Evolutionary conservation across 2,113 vertebrate genomes (phyloP).

Genomic region (Phalacrocorax carbo): DNA sequence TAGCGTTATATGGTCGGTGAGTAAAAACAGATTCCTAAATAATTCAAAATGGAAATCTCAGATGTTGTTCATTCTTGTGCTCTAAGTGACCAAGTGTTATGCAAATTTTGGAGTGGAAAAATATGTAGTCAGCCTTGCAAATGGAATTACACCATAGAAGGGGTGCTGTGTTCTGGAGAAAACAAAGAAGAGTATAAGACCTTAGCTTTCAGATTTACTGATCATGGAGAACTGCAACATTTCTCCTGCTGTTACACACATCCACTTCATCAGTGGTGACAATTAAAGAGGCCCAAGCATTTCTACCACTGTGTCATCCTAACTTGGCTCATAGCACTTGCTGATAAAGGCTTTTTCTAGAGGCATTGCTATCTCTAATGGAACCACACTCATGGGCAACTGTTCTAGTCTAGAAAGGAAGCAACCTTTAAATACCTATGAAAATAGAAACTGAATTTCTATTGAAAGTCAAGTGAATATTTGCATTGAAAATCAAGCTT

Average conservation of each 20-base stretch:
- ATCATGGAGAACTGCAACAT: not conserved
- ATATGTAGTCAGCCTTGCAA: not conserved
- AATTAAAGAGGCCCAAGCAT: not conserved
- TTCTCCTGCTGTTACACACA: not conserved
- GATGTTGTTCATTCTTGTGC: not conserved
- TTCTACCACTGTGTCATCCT: not conserved
- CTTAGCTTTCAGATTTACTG: not conserved
- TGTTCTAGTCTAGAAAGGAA: not conserved
- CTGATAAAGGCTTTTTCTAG: not conserved
- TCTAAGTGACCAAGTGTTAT: not conserved
- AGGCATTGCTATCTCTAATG: not conserved
- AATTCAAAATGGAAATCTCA: constrained; percentile 15
- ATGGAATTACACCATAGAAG: not conserved
- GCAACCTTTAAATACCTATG: not conserved
- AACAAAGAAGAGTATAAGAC: not conserved
- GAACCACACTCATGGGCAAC: not conserved
- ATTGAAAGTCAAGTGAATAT: not conserved
- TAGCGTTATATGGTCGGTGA: not conserved
- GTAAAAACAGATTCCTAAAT: not conserved
- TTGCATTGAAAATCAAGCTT: not conserved
- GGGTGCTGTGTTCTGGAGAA: not conserved
- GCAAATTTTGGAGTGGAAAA: constrained; percentile 7
- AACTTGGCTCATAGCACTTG: not conserved
- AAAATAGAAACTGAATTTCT: not conserved
- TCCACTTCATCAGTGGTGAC: not conserved